phyloP scores from a whole-genome alignment of 2,888 invertebrate species.

The Standfussiana lucernea region DNA sequence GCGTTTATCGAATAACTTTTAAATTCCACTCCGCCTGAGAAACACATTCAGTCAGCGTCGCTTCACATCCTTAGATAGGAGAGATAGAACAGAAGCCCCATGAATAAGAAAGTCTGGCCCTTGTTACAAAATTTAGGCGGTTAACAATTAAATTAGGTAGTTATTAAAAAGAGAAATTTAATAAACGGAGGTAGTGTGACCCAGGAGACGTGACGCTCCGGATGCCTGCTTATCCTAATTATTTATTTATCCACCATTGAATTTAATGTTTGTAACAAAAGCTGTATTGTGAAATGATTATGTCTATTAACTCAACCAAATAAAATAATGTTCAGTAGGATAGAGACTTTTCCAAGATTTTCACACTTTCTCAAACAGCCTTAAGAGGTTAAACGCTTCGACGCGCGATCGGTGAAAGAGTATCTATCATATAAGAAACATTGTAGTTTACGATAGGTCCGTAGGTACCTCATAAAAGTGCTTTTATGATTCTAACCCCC shows the following conservation, averaged over 20 bases:
- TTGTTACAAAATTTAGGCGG: slow-evolving; percentile 25
- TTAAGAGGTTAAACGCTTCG: slow-evolving; percentile 38
- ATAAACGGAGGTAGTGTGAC: slow-evolving; percentile 44
- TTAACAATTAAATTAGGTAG: slow-evolving; percentile 49
- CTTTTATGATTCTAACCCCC: slow-evolving; percentile 58
- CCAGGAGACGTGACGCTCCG: slow-evolving; percentile 37
- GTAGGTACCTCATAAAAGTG: slow-evolving; percentile 64
- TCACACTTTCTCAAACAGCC: slow-evolving; percentile 28
- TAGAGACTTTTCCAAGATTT: slow-evolving; percentile 23
- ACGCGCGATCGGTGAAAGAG: slow-evolving; percentile 42
- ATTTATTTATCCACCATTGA: slow-evolving; percentile 39
- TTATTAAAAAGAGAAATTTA: slow-evolving; percentile 51
- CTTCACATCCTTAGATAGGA: slow-evolving; percentile 17
- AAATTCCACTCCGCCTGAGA: slow-evolving; percentile 37
- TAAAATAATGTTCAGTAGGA: slow-evolving; percentile 18
- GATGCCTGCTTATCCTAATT: slow-evolving; percentile 2
- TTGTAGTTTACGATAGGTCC: slow-evolving; percentile 62
- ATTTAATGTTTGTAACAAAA: slow-evolving; percentile 41
- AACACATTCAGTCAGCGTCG: slow-evolving; percentile 26
- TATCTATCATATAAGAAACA: slow-evolving; percentile 58
- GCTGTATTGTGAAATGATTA: slow-evolving; percentile 29
- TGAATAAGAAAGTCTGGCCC: slow-evolving; percentile 24
- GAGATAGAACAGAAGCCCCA: slow-evolving; percentile 33
- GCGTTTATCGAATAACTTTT: slow-evolving; percentile 34
- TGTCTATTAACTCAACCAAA: slow-evolving; percentile 25